Conservation (phyloP, 2,797 vertebrate genomes). For the Anguilla marmorata region DNA sequence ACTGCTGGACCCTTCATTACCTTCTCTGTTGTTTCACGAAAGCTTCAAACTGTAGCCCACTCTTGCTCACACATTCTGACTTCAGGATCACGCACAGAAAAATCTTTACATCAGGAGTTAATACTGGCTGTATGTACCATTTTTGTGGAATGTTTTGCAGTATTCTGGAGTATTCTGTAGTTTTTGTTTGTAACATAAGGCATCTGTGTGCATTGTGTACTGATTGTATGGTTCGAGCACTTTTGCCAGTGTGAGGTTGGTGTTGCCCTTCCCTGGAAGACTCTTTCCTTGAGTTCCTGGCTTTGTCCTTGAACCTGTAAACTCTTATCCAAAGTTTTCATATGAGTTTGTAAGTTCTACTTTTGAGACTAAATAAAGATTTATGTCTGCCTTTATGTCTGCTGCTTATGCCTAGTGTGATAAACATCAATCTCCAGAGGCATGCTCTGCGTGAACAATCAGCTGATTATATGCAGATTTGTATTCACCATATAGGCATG, state of each 20-base stretch:
- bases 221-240: not conserved
- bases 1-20: not conserved
- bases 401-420: not conserved
- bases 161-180: not conserved
- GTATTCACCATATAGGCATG: not conserved
- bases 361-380: not conserved
- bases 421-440: not conserved
- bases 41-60: conserved; percentile 23
- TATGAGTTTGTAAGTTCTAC: not conserved
- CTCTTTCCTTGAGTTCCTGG: not conserved
- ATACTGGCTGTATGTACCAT: not conserved
- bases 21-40: not conserved
- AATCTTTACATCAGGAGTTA: not conserved
- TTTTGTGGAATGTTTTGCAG: not conserved
- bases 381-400: not conserved
- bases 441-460: not conserved
- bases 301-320: too few species aligned
- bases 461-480: not conserved
- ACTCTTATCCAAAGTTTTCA: too few species aligned
- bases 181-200: not conserved
- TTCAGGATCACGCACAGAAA: conserved; percentile 14
- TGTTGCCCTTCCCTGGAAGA: not conserved
- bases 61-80: not conserved
- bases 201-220: not conserved
- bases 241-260: not conserved